Evolutionary conservation across 2,797 vertebrate species (phyloP).

Genomic region (Sebastes cheni): DNA sequence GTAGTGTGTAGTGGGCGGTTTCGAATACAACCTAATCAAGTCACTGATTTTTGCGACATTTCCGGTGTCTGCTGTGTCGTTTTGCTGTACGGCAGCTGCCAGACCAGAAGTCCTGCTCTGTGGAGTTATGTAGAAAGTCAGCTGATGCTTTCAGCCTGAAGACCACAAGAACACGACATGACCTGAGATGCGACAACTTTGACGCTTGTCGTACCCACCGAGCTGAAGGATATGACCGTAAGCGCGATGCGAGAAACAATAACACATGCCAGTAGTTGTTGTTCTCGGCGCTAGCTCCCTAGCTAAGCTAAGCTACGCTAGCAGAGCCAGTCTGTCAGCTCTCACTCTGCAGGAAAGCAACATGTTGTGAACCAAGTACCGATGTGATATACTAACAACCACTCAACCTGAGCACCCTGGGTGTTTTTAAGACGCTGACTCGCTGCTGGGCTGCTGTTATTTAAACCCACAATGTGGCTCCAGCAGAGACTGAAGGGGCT

Average conservation of each 20-base stretch:
- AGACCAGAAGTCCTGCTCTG: slow-evolving; percentile 65
- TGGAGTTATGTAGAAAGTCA: slow-evolving; percentile 16
- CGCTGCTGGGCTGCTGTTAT: neutral
- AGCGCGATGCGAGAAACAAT: slow-evolving; percentile 42
- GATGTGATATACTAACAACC: neutral
- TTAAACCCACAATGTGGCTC: slow-evolving; percentile 86
- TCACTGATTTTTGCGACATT: slow-evolving; percentile 56
- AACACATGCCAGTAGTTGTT: neutral
- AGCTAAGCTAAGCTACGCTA: slow-evolving; percentile 39
- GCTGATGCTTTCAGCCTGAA: neutral
- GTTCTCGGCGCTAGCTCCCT: slow-evolving; percentile 26
- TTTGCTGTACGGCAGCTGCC: slow-evolving; percentile 62
- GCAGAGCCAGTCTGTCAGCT: slow-evolving; percentile 6
- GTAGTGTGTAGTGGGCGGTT: too few species aligned
- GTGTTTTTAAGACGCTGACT: slow-evolving; percentile 17
- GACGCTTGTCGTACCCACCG: too few species aligned
- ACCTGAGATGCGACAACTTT: neutral
- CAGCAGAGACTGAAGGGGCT: slow-evolving; percentile 94
- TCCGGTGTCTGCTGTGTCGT: slow-evolving; percentile 45
- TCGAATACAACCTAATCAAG: too few species aligned
- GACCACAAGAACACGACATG: neutral
- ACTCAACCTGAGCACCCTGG: neutral
- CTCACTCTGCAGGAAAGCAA: neutral
- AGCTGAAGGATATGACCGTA: neutral
- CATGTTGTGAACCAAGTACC: neutral